A percentile compares a stretch with the other conserved stretches of the same genome.
These are phyloP conservation scores for Seriola rivoliana DNA, from an alignment of 2,113 vertebrate species.

Conservation along the genomic window DNA sequence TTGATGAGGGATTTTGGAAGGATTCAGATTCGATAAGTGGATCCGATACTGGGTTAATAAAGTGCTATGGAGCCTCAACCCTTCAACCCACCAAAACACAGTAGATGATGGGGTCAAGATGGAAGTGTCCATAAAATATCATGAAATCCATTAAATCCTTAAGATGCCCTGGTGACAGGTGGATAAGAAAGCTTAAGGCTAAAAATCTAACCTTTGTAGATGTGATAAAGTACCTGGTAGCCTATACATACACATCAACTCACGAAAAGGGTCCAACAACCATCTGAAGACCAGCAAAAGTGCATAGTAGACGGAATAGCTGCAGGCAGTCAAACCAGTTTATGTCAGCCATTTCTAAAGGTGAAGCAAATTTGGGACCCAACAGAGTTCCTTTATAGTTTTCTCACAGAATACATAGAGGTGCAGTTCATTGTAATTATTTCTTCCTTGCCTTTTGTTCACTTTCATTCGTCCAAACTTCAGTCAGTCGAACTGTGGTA, in stretches of 20 bases:
- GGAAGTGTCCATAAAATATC: background rate
- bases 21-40: too few species aligned
- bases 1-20: too few species aligned
- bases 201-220: background rate
- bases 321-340: background rate
- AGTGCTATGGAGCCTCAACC: too few species aligned
- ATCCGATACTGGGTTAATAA: too few species aligned
- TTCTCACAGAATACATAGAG: background rate
- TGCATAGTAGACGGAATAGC: background rate
- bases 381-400: background rate
- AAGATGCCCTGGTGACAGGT: background rate
- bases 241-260: background rate
- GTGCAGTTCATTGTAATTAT: background rate
- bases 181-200: background rate
- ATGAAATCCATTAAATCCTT: background rate
- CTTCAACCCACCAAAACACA: background rate
- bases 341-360: background rate
- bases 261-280: background rate
- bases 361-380: background rate
- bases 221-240: background rate
- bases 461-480: constrained; percentile 12
- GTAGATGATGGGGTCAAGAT: background rate
- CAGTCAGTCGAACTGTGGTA: constrained; percentile 17
- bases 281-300: background rate
- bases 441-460: constrained; percentile 13